phyloP scores from a whole-genome alignment of 2,888 invertebrate species.

The Plagodis pulveraria region DNA sequence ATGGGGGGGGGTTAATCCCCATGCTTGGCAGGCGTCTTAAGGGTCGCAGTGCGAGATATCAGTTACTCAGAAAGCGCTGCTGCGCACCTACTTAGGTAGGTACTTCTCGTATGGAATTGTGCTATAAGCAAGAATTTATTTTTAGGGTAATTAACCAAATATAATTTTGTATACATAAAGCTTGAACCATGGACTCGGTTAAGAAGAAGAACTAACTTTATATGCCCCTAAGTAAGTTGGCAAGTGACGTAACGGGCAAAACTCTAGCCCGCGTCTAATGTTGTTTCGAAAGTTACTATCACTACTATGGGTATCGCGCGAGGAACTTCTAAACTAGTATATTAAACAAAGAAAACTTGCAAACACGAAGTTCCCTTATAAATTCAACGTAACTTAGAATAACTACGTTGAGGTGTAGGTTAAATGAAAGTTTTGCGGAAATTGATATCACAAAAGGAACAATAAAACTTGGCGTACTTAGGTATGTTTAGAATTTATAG shows the following conservation, averaged over 20 bases:
- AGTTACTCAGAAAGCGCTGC: too few relatives aligned
- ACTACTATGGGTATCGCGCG: constrained; percentile 17
- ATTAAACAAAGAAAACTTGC: constrained; percentile 41
- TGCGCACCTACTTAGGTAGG: too few relatives aligned
- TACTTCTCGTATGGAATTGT: too few relatives aligned
- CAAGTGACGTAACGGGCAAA: background rate
- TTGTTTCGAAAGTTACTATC: constrained; percentile 24
- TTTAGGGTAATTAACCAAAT: too few relatives aligned
- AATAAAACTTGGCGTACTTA: too few relatives aligned
- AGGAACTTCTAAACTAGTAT: constrained; percentile 34
- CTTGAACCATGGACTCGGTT: background rate
- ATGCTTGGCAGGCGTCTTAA: too few relatives aligned
- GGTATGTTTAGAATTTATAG: too few relatives aligned
- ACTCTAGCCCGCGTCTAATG: constrained; percentile 9
- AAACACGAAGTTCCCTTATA: constrained; percentile 36
- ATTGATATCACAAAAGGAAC: constrained; percentile 25
- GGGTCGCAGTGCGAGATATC: too few relatives aligned
- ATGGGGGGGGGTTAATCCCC: too few relatives aligned
- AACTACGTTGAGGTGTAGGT: constrained; percentile 14
- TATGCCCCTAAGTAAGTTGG: background rate
- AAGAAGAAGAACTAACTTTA: too few relatives aligned
- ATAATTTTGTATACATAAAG: too few relatives aligned
- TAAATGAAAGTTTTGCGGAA: constrained; percentile 22
- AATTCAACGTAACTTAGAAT: constrained; percentile 35
- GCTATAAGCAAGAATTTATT: too few relatives aligned